Conservation (phyloP, 1,140 invertebrate genomes). For the Melipona quadrifasciata region DNA sequence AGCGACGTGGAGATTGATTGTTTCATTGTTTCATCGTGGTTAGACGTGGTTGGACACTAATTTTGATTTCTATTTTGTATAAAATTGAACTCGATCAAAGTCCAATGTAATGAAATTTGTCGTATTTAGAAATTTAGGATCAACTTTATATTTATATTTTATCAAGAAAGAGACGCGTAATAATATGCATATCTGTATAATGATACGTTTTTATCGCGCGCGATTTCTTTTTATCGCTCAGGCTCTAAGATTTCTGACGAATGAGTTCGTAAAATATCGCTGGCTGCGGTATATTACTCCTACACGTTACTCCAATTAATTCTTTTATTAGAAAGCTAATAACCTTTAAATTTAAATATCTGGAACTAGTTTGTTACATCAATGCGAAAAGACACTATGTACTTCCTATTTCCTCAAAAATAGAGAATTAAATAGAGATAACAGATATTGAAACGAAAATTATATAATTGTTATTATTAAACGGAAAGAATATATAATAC, state of each 20-base stretch:
- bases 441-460: not conserved
- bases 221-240: conserved; percentile 6
- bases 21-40: not conserved
- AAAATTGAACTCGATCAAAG: no score
- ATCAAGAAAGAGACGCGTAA: not conserved
- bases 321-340: not conserved
- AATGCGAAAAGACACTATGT: not conserved
- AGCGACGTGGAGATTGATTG: not conserved
- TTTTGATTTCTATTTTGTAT: no score
- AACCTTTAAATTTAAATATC: not conserved
- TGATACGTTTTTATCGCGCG: not conserved
- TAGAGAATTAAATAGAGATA: not conserved
- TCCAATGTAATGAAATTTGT: no score
- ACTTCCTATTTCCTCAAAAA: not conserved
- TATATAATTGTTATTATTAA: no score
- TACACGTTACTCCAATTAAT: not conserved
- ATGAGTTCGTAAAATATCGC: not conserved
- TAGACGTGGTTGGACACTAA: no score
- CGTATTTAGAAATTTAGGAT: no score
- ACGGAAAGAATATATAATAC: not conserved
- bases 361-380: not conserved
- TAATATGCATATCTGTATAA: not conserved
- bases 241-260: not conserved
- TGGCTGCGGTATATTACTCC: not conserved
- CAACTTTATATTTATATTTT: no score